phyloP scores from a whole-genome alignment of 1,140 invertebrate genomes.

The Zaprionus davidi region DNA sequence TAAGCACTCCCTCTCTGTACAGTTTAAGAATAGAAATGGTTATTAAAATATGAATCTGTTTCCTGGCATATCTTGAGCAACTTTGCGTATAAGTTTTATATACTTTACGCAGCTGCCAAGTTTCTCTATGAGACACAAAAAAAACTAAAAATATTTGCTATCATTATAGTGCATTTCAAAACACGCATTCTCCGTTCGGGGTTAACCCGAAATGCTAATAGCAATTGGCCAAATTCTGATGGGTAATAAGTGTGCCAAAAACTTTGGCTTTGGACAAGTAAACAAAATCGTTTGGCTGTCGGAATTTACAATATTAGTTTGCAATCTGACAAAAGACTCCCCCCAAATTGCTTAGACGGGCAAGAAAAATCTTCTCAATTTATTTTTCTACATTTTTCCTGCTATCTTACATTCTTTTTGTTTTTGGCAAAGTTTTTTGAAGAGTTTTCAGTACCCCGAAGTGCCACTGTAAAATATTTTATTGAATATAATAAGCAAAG shows the following conservation, averaged over 20 bases:
- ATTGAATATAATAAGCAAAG: conserved; percentile 79
- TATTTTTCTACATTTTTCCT: conserved; percentile 13
- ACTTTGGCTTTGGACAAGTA: conserved; percentile 13
- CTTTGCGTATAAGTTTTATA: not conserved
- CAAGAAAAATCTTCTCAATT: conserved; percentile 49
- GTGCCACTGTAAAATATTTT: conserved; percentile 80
- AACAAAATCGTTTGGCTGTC: conserved; percentile 54
- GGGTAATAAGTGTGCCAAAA: conserved; percentile 36
- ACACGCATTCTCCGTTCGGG: not conserved
- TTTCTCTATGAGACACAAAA: not conserved
- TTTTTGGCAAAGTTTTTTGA: conserved; percentile 42
- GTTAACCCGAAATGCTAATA: conserved; percentile 15
- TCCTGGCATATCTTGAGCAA: not conserved
- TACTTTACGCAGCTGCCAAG: not conserved
- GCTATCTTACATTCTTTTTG: not conserved
- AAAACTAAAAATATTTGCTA: not conserved
- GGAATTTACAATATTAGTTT: conserved; percentile 50
- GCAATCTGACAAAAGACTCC: conserved; percentile 45
- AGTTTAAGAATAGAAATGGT: not conserved
- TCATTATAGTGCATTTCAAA: conserved; percentile 1
- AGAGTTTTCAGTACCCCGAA: conserved; percentile 43
- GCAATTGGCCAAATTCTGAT: conserved; percentile 12
- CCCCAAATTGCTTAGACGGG: conserved; percentile 43
- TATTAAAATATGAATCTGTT: not conserved
- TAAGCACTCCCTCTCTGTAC: not conserved